Evolutionary conservation across 2,113 vertebrate genomes (phyloP).

Genomic region (Thalassarche chlororhynchos): DNA sequence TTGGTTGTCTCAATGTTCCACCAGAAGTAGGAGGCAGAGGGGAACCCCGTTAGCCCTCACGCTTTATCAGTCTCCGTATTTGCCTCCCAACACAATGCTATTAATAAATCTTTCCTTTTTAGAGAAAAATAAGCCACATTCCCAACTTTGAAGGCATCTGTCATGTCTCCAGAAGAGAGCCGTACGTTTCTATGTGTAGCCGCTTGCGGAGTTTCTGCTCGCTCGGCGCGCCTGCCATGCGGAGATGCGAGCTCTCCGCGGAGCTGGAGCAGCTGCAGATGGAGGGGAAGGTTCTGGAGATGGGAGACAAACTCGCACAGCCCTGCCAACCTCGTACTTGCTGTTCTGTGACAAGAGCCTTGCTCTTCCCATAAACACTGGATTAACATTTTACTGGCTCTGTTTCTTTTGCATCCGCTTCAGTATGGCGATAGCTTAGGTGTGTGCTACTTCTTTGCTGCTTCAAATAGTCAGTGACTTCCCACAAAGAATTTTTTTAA

Average conservation of each 20-base stretch:
- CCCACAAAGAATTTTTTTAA: neutral
- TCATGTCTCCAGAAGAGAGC: neutral
- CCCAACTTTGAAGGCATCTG: neutral
- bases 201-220: neutral
- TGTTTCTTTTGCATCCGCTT: neutral
- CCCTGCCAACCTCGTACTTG: neutral
- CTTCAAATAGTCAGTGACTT: neutral
- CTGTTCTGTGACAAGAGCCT: neutral
- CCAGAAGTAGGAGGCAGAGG: neutral
- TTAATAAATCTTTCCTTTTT: neutral
- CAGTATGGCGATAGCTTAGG: accelerated
- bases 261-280: neutral
- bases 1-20: accelerated
- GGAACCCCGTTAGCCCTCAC: neutral
- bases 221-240: accelerated
- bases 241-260: neutral
- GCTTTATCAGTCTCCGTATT: accelerated
- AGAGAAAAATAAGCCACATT: neutral
- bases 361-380: neutral
- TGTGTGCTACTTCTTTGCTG: neutral
- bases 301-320: neutral
- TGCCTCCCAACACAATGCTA: neutral
- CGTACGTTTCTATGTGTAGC: accelerated
- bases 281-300: neutral
- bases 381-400: neutral